phyloP scores from a whole-genome alignment of 2,797 vertebrate species.

The Gorsachius magnificus region DNA sequence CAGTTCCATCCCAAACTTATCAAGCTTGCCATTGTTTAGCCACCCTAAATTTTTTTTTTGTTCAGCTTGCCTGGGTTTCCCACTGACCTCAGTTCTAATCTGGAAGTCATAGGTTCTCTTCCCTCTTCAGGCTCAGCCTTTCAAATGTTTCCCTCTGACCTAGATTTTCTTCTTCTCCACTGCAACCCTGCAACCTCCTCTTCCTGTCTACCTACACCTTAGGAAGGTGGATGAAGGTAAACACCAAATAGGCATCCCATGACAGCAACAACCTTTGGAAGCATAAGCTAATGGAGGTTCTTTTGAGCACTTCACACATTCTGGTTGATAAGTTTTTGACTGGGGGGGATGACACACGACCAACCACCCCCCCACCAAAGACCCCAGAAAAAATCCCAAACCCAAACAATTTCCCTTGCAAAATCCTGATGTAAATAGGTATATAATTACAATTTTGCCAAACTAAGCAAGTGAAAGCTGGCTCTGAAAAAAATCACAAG shows the following conservation, averaged over 20 bases:
- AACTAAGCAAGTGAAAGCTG: not conserved
- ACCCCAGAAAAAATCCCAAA: not conserved
- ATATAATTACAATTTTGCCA: not conserved
- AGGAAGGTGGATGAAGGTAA: not conserved
- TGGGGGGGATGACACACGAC: not conserved
- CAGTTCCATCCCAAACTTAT: not conserved
- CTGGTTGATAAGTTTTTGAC: not conserved
- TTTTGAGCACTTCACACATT: not conserved
- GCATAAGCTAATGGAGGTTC: not conserved
- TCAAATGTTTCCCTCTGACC: not conserved
- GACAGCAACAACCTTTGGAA: not conserved
- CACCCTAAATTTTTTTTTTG: not conserved
- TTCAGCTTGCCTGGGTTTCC: not conserved
- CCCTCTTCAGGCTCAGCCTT: not conserved
- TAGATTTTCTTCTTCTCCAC: not conserved
- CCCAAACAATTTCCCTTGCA: not conserved
- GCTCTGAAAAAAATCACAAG: not conserved
- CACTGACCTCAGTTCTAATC: not conserved
- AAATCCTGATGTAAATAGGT: not conserved
- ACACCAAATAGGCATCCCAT: not conserved
- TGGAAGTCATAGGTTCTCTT: not conserved
- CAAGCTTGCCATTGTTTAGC: not conserved
- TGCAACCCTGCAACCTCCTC: not conserved
- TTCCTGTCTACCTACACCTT: not conserved
- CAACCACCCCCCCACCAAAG: not conserved